Conservation (phyloP, 2,888 invertebrate species). For the Heliconius charithonia region DNA sequence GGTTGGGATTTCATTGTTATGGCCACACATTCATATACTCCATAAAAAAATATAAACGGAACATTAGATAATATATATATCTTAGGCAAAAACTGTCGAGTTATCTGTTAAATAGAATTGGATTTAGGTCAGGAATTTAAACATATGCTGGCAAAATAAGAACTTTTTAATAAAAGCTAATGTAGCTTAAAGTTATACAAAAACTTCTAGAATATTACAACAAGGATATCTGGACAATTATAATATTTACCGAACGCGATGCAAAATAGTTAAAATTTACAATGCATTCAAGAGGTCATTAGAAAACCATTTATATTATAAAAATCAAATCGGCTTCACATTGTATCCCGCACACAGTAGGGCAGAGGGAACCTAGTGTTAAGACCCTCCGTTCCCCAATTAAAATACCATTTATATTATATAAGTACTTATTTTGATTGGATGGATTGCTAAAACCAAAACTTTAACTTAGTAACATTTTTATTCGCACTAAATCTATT, state of each 20-base stretch:
- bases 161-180: too few relatives aligned
- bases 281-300: too few relatives aligned
- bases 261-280: too few relatives aligned
- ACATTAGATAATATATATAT: conserved; percentile 27
- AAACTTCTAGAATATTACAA: not conserved
- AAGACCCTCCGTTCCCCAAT: too few relatives aligned
- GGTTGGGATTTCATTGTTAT: conserved; percentile 44
- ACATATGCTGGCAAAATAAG: not conserved
- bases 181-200: too few relatives aligned
- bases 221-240: too few relatives aligned
- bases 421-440: not conserved
- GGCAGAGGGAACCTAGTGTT: too few relatives aligned
- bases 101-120: conserved; percentile 4
- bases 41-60: conserved; percentile 31
- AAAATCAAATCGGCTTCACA: too few relatives aligned
- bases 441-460: not conserved
- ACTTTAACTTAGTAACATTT: not conserved
- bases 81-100: conserved; percentile 8
- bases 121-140: not conserved
- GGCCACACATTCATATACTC: conserved; percentile 39
- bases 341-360: too few relatives aligned
- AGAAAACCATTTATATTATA: too few relatives aligned
- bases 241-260: too few relatives aligned
- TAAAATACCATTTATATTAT: not conserved
- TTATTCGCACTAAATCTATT: conserved; percentile 3